A percentile compares a stretch with the other conserved stretches of the same genome.
Conservation (phyloP, 2,113 vertebrate genomes). For the Proteles cristata region DNA sequence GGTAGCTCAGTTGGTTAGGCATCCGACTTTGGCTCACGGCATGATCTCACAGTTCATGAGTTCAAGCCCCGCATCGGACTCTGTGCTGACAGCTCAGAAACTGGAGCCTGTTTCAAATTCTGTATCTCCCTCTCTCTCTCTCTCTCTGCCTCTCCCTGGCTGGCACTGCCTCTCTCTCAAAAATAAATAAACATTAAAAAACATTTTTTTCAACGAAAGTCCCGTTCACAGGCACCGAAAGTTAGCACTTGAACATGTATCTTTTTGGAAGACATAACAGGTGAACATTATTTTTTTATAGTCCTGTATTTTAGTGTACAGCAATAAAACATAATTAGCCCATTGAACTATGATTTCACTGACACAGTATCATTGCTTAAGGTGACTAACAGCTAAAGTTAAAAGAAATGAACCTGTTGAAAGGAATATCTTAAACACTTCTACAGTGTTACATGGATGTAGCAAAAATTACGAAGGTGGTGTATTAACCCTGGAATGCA, state of each 20-base stretch:
- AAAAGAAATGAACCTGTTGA: constrained; percentile 3
- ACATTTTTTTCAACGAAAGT: background rate
- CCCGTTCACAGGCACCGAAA: background rate
- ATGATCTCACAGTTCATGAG: too few relatives aligned
- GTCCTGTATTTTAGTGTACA: background rate
- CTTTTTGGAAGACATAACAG: background rate
- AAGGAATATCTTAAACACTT: background rate
- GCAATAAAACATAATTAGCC: background rate
- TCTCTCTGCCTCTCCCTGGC: too few relatives aligned
- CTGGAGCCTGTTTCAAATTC: too few relatives aligned
- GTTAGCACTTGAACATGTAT: background rate
- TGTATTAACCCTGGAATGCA: background rate
- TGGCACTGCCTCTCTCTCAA: too few relatives aligned
- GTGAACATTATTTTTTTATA: background rate
- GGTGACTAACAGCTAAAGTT: background rate
- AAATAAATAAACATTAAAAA: too few relatives aligned
- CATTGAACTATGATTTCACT: background rate
- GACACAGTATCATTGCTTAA: background rate
- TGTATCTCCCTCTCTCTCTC: too few relatives aligned
- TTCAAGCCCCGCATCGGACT: too few relatives aligned
- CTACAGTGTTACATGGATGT: background rate
- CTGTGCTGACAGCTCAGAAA: too few relatives aligned
- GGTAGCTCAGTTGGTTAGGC: too few relatives aligned
- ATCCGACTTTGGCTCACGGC: too few relatives aligned
- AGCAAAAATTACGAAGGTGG: background rate